Evolutionary conservation across 2,797 vertebrate species (phyloP).

Genomic region (Premnoplex brunnescens): DNA sequence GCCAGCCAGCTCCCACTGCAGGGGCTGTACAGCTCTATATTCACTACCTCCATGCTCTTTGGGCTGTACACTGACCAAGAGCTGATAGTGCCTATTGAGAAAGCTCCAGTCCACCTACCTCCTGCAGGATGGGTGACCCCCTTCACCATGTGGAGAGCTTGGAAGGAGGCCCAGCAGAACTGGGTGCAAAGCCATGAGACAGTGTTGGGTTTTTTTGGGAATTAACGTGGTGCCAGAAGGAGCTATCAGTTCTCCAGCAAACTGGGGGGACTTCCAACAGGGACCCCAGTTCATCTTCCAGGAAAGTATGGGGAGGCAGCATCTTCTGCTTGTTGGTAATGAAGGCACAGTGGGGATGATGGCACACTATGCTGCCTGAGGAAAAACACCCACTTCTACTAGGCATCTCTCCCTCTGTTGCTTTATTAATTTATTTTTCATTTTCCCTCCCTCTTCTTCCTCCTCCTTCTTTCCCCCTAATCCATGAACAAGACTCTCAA

Average conservation of each 20-base stretch:
- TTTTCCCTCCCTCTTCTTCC: slow-evolving; percentile 5
- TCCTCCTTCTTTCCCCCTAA: not conserved
- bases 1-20: not conserved
- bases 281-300: not conserved
- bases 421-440: slow-evolving; percentile 6
- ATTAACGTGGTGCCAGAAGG: not conserved
- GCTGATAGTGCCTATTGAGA: not conserved
- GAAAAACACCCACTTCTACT: not conserved
- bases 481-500: slow-evolving; percentile 11
- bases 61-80: not conserved
- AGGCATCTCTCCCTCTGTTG: not conserved
- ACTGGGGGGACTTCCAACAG: not conserved
- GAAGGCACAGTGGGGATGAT: not conserved
- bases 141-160: not conserved
- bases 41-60: not conserved
- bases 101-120: not conserved
- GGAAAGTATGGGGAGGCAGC: not conserved
- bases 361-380: not conserved
- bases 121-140: not conserved
- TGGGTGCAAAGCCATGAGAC: not conserved
- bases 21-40: not conserved
- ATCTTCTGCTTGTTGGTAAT: not conserved
- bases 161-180: not conserved
- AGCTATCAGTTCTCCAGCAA: not conserved
- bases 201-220: not conserved